These are phyloP conservation scores for Bombylius discolor DNA, from an alignment of 2,888 invertebrate species.

Conservation along the genomic window DNA sequence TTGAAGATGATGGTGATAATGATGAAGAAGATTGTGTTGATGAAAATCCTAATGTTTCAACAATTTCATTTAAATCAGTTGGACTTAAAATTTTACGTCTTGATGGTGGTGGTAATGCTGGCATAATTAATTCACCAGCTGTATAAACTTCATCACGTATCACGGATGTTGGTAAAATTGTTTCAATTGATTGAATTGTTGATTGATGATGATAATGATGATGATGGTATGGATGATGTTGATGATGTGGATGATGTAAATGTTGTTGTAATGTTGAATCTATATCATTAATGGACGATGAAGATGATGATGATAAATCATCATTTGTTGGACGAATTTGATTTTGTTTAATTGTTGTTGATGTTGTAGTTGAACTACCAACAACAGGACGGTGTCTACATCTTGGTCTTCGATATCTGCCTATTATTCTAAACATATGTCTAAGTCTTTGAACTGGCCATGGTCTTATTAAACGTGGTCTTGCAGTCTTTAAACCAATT, in stretches of 20 bases:
- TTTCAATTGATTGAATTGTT: slow-evolving; percentile 20
- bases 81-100: slow-evolving; percentile 39
- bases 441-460: slow-evolving; percentile 29
- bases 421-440: slow-evolving; percentile 33
- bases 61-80: slow-evolving; percentile 41
- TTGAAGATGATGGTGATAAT: slow-evolving; percentile 26
- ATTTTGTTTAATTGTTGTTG: slow-evolving; percentile 29
- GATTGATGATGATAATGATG: slow-evolving; percentile 13
- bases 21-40: slow-evolving; percentile 27
- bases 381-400: slow-evolving; percentile 21
- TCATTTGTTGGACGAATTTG: slow-evolving; percentile 29
- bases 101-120: slow-evolving; percentile 38
- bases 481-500: slow-evolving; percentile 8
- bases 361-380: slow-evolving; percentile 7
- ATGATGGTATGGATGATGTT: neutral
- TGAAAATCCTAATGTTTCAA: slow-evolving; percentile 42
- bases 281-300: neutral
- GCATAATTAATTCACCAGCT: slow-evolving; percentile 24
- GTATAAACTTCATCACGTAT: slow-evolving; percentile 24
- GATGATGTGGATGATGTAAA: neutral
- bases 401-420: slow-evolving; percentile 31
- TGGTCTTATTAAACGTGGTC: slow-evolving; percentile 20
- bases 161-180: slow-evolving; percentile 31
- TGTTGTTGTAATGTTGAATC: neutral
- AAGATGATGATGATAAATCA: neutral